Conservation (phyloP, 2,888 invertebrate species). For the Stenotaenia linearis region DNA sequence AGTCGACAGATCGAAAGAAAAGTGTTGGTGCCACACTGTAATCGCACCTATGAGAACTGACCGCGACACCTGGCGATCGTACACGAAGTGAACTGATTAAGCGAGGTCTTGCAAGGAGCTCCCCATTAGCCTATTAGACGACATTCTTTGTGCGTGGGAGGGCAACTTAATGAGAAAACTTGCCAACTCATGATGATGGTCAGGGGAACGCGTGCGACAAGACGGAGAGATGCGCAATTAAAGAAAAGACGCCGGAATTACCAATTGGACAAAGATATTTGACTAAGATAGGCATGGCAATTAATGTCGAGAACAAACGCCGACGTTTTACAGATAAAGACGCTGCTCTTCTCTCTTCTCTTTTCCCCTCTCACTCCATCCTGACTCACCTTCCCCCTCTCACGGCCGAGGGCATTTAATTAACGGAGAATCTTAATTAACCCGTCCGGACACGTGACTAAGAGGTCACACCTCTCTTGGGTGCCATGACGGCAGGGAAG, state of each 20-base stretch:
- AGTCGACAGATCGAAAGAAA: background rate
- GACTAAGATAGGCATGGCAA: slow-evolving; percentile 21
- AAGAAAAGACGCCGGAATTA: slow-evolving; percentile 23
- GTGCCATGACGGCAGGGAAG: background rate
- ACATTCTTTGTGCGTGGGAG: slow-evolving; percentile 24
- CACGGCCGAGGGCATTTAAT: slow-evolving; percentile 24
- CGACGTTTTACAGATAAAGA: slow-evolving; percentile 26
- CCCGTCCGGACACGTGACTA: slow-evolving; percentile 14
- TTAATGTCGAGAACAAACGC: slow-evolving; percentile 13
- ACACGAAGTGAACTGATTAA: slow-evolving; percentile 26
- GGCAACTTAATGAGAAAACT: slow-evolving; percentile 23
- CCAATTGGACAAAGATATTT: slow-evolving; percentile 26
- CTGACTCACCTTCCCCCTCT: background rate
- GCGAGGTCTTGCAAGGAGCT: slow-evolving; percentile 3
- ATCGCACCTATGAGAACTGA: slow-evolving; percentile 26
- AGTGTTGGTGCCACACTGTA: slow-evolving; percentile 10
- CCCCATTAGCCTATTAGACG: slow-evolving; percentile 24
- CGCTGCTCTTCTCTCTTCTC: background rate
- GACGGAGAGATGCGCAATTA: slow-evolving; percentile 20
- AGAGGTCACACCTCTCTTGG: slow-evolving; percentile 19
- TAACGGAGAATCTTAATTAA: slow-evolving; percentile 28
- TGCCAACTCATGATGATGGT: slow-evolving; percentile 24
- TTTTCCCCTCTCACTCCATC: background rate
- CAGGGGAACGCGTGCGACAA: slow-evolving; percentile 14
- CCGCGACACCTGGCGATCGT: slow-evolving; percentile 24